Conservation (phyloP, 2,797 vertebrate species). For the Pangasius krempfi region DNA sequence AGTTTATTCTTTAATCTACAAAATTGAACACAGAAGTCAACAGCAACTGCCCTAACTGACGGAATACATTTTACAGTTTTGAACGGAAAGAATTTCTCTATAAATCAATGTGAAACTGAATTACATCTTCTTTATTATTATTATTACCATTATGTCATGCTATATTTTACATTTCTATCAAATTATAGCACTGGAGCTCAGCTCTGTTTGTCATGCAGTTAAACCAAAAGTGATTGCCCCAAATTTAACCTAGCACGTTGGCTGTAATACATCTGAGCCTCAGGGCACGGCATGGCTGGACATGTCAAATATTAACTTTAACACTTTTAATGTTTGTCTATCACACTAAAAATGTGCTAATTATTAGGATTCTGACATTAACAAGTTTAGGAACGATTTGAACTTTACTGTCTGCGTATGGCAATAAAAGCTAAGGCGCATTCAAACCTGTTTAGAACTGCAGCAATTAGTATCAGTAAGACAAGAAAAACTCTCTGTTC, state of each 20-base stretch:
- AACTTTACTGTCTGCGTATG: conserved; percentile 26
- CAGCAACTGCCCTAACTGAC: neutral
- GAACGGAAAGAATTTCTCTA: neutral
- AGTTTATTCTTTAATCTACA: conserved; percentile 6
- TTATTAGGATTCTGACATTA: conserved; percentile 17
- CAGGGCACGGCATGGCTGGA: neutral
- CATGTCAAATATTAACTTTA: neutral
- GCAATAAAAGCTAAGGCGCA: conserved; percentile 27
- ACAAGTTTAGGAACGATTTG: conserved; percentile 10
- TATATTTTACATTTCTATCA: conserved; percentile 15
- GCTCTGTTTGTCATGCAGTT: conserved; percentile 6
- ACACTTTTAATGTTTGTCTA: conserved; percentile 10
- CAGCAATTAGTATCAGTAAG: conserved; percentile 26
- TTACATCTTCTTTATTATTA: neutral
- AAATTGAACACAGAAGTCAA: conserved; percentile 12
- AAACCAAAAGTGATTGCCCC: neutral
- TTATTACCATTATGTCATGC: neutral
- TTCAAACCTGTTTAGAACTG: conserved; percentile 21
- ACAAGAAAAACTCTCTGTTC: conserved; percentile 21
- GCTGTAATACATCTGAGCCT: neutral
- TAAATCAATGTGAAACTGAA: neutral
- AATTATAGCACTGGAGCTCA: conserved; percentile 6
- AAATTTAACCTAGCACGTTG: neutral
- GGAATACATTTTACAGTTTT: neutral
- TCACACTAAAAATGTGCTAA: conserved; percentile 11